phyloP scores from a whole-genome alignment of 2,113 vertebrate species.

The Grus americana region DNA sequence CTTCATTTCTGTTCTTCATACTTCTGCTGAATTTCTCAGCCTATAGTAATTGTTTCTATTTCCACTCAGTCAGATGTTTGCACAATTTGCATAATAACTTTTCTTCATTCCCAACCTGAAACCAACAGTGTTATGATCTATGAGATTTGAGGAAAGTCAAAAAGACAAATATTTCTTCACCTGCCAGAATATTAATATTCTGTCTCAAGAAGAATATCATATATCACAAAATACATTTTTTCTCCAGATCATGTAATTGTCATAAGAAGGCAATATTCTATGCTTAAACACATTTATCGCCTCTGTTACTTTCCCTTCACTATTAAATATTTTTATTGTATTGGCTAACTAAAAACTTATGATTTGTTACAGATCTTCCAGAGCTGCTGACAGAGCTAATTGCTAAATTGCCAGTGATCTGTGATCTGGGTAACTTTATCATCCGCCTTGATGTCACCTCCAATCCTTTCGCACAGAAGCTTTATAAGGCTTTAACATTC shows the following conservation, averaged over 20 bases:
- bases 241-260: neutral
- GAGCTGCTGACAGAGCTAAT: conserved; percentile 49
- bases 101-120: neutral
- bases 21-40: neutral
- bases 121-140: neutral
- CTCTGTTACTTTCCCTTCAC: neutral
- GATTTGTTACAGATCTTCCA: conserved; percentile 35
- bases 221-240: neutral
- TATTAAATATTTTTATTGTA: conserved; percentile 16
- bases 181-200: neutral
- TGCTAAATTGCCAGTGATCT: conserved; percentile 18
- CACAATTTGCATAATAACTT: neutral
- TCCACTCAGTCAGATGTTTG: neutral
- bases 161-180: neutral
- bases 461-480: neutral
- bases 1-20: neutral
- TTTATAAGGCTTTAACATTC: conserved; percentile 14
- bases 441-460: neutral
- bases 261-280: neutral
- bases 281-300: neutral
- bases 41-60: neutral
- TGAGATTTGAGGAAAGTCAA: neutral
- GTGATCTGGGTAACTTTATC: conserved; percentile 11
- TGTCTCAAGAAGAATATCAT: neutral
- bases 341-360: conserved; percentile 18